Percentiles rank a stretch among this genome's conserved stretches.
These are phyloP conservation scores for Andricus quercusramuli DNA, from an alignment of 2,888 invertebrate species.

Conservation along the genomic window DNA sequence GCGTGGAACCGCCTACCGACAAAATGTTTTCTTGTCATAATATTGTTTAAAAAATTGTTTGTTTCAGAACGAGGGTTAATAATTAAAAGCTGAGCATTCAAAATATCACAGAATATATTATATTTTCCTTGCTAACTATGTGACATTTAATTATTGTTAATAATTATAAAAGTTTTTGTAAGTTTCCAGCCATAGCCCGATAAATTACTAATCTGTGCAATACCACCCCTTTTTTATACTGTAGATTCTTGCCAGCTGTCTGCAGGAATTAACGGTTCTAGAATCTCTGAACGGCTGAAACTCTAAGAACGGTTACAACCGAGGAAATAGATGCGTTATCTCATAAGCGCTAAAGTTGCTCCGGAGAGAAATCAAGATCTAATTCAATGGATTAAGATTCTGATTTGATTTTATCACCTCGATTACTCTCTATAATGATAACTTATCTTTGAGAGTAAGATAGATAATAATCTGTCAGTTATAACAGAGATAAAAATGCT, in stretches of 20 bases:
- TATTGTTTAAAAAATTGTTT: too few species aligned
- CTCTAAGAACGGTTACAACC: slow-evolving; percentile 7
- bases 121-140: neutral
- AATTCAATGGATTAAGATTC: slow-evolving; percentile 18
- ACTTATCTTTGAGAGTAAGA: slow-evolving; percentile 1
- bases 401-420: neutral
- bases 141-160: neutral
- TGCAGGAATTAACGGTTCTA: neutral
- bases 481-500: neutral
- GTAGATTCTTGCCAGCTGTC: slow-evolving; percentile 11
- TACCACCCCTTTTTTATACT: neutral
- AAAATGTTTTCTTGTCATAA: too few species aligned
- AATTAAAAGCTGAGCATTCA: too few species aligned
- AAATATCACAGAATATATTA: too few species aligned
- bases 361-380: slow-evolving; percentile 24
- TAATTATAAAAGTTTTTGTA: neutral
- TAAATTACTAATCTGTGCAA: neutral
- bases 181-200: neutral
- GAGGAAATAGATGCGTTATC: slow-evolving; percentile 39
- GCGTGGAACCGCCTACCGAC: too few species aligned
- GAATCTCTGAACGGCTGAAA: neutral
- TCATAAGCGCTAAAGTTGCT: slow-evolving; percentile 22
- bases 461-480: neutral
- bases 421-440: neutral
- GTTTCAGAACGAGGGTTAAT: too few species aligned